Conservation (phyloP, 2,113 vertebrate genomes). For the Eudorcas thomsonii region DNA sequence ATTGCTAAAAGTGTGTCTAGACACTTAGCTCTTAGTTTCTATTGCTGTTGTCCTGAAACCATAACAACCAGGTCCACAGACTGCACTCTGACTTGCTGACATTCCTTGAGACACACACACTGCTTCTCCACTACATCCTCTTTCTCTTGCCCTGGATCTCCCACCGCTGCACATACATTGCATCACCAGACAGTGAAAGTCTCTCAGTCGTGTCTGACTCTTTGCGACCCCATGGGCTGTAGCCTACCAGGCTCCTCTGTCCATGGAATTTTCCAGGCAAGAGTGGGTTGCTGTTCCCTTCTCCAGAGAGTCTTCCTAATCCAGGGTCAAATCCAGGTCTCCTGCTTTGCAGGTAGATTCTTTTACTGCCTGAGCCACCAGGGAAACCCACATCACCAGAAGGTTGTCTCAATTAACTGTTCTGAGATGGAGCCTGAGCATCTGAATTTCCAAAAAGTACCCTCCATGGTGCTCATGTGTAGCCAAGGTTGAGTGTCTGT, state of each 20-base stretch:
- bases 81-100: background rate
- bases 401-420: background rate
- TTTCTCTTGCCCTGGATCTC: background rate
- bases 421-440: background rate
- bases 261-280: background rate
- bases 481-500: background rate
- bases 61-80: fast-evolving
- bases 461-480: fast-evolving
- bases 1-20: background rate
- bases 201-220: background rate
- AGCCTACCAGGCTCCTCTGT: background rate
- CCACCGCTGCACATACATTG: background rate
- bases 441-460: background rate
- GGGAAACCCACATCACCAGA: background rate
- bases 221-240: background rate
- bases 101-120: fast-evolving
- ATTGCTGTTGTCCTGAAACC: background rate
- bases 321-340: background rate
- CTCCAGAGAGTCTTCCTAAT: background rate
- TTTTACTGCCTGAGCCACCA: background rate
- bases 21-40: background rate
- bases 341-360: background rate
- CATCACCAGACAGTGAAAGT: background rate
- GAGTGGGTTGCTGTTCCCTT: background rate
- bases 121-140: background rate